Evolutionary conservation across 2,797 vertebrate genomes (phyloP).

Genomic region (Cyclura pinguis): DNA sequence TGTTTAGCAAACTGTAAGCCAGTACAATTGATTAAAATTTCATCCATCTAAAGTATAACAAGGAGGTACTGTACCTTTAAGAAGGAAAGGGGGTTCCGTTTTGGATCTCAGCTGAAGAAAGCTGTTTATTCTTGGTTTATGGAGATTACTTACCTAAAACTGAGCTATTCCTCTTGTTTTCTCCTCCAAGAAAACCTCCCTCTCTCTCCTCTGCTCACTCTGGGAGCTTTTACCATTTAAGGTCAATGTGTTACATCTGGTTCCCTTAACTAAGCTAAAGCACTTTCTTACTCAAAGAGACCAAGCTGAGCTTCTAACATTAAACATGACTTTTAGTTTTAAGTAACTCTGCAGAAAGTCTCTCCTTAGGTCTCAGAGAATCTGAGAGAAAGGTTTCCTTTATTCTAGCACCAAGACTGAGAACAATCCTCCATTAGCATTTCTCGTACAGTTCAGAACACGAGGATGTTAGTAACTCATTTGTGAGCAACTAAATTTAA

Average conservation of each 20-base stretch:
- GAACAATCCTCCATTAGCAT: constrained; percentile 55
- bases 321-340: constrained; percentile 70
- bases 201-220: constrained; percentile 82
- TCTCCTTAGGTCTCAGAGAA: constrained; percentile 52
- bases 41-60: constrained; percentile 42
- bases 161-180: constrained; percentile 86
- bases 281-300: constrained; percentile 73
- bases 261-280: constrained; percentile 82
- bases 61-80: constrained; percentile 88
- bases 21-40: constrained; percentile 50
- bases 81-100: constrained; percentile 74
- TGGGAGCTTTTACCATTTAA: constrained; percentile 99
- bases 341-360: constrained; percentile 67
- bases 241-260: constrained; percentile 96
- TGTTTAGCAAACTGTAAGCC: constrained; percentile 51
- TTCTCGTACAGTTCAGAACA: constrained; percentile 61
- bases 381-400: constrained; percentile 58
- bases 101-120: constrained; percentile 75
- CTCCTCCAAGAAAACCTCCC: constrained; percentile 90
- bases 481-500: constrained; percentile 63
- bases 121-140: constrained; percentile 83
- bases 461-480: constrained; percentile 62
- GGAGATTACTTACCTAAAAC: constrained; percentile 86
- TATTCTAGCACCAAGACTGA: constrained; percentile 56
- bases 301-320: constrained; percentile 69